Evolutionary conservation across 1,140 invertebrate species (phyloP), one percentile per base, ranked within the genome.

Genomic region (Schlechtendalia chinensis): DNA sequence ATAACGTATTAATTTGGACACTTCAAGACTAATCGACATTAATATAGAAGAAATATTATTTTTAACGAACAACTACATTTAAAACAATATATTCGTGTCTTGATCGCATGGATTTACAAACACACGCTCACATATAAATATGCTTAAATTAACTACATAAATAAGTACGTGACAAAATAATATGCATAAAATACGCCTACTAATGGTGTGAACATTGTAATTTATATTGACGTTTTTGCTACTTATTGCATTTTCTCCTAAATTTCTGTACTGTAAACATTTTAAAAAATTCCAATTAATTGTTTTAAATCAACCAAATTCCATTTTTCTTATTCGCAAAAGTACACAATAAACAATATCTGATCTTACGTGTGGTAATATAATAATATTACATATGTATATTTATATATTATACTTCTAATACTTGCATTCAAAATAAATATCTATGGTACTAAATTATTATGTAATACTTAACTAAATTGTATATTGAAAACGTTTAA

Each of bases 61-160:
- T 67, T 67, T 24, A 47, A 16, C 32, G 32, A 16, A 47, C 12
- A n/a, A 65, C 59, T 27, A 5, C 32, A 32, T 67, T 32, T 22
- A 22, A 67, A 67, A 67, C 59, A 61, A 27, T 45, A 67, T 45
- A 45, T 67, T 22, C 39, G n/a, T 67, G 65, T 45, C n/a, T 22
- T 47, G n/a, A 14, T n/a, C 5, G 12, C 32, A 10, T 19, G n/a
- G 4, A 17, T 11, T 22, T 12, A n/a, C 32, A 45, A 67, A n/a
- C 32, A 47, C 12, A 67, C 39, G 22, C 39, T 6, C 54, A 10
- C 19, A n/a, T 47, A 22, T 45, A 67, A 47, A 67, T 27, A 12
- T 22, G 19, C 19, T 67, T 67, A 67, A 45, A 47, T 67, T 67
- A 67, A 67, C 39, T 45, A 16, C 65, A n/a, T 39, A 22, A 0